These are phyloP conservation scores for Anguilla anguilla DNA, from an alignment of 2,797 vertebrate genomes.

Conservation along the genomic window DNA sequence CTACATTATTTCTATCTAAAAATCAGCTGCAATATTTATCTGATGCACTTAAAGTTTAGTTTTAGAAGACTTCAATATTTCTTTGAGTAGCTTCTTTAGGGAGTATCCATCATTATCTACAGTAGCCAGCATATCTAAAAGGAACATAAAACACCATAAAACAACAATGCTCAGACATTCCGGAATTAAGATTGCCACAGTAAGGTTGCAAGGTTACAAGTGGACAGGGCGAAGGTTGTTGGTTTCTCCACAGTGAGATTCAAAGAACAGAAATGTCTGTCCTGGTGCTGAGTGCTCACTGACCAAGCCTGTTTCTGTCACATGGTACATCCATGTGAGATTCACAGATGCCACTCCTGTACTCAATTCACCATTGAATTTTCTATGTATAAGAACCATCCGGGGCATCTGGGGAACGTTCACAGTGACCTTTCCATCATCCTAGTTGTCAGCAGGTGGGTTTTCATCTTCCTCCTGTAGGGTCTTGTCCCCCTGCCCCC, in stretches of 20 bases:
- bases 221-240: background rate
- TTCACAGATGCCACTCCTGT: background rate
- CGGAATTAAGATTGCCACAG: background rate
- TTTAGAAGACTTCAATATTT: background rate
- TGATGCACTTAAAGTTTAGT: background rate
- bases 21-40: background rate
- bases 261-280: background rate
- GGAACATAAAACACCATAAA: background rate
- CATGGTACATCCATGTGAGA: background rate
- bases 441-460: background rate
- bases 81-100: background rate
- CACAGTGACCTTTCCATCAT: constrained; percentile 35
- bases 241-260: background rate
- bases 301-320: background rate
- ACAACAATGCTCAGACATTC: background rate
- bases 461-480: constrained; percentile 18
- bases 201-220: background rate
- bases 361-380: background rate
- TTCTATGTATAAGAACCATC: background rate
- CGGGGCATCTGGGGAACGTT: background rate
- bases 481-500: background rate
- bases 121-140: background rate
- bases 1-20: background rate
- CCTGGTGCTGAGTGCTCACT: background rate
- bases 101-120: background rate